Evolutionary conservation across 2,113 vertebrate genomes (phyloP), one percentile per base, ranked within the genome.

Genomic region (Hippolais icterina): DNA sequence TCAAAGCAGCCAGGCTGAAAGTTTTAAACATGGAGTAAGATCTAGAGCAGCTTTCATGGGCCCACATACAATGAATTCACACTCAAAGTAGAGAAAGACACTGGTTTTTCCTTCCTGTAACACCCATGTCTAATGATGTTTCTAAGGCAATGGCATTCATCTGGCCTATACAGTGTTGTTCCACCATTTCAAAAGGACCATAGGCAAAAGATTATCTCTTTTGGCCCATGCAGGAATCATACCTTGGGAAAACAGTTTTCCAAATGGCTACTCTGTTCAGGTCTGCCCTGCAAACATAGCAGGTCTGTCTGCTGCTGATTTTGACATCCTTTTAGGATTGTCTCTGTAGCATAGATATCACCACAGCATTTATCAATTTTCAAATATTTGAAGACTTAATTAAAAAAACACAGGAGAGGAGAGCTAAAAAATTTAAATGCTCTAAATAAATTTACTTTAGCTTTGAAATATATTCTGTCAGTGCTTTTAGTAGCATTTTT

Each of bases 181-280:
- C 17, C 19, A 31, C 12, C 17, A 2, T 5, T 52, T 16, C 24
- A 54, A 27, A 23, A 59, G 52, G 20, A 13, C n/a, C 0, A 0
- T 1, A 41, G 23, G 5, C 12, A 64, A 47, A 54, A 49, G 16
- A 14, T 12, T 3, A 14, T 18, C 7, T 57, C 20, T 33, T 80
- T 63, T 28, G 52, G 10, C 10, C 10, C 5, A 16, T 0, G 3
- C 10, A 47, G 27, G 19, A 23, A 64, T 6, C 16, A 28, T 18
- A 46, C 12, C 20, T 76, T 1, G 1, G 23, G 42, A 39, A 23
- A 70, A 16, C 4, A 39, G 23, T 46, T 76, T 76, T 33, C 8
- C 54, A 16, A n/a, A 4, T 8, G 11, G 7, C 24, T 54, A 3
- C 8, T 52, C 46, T 54, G 15, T 37, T 35, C 24, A 59, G 17